A percentile compares a stretch with the other conserved stretches of the same genome.
phyloP scores from a whole-genome alignment of 2,797 vertebrate genomes.

The Aselliscus stoliczkanus region DNA sequence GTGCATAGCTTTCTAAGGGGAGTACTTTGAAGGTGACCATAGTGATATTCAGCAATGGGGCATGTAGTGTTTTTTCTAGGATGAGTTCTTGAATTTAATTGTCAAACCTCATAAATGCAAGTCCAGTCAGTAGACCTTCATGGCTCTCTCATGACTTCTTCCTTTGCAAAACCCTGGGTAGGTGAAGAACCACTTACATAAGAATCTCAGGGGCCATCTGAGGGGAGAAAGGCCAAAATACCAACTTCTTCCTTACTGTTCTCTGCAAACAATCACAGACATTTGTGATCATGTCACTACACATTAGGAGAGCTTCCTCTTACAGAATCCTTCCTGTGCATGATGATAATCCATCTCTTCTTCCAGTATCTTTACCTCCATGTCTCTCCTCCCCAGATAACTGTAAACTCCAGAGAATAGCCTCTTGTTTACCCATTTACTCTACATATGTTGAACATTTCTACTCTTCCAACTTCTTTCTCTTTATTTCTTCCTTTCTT shows the following conservation, averaged over 20 bases:
- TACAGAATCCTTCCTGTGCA: background rate
- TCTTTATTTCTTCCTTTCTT: background rate
- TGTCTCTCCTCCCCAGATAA: background rate
- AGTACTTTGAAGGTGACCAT: no score
- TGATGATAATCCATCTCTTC: background rate
- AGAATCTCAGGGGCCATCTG: background rate
- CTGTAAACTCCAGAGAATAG: background rate
- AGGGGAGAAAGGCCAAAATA: background rate
- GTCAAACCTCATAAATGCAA: background rate
- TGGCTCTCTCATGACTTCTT: background rate
- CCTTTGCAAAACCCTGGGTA: background rate
- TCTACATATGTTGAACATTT: background rate
- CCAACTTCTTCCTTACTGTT: background rate
- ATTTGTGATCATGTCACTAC: background rate
- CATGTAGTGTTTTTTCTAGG: no score
- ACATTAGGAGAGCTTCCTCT: background rate
- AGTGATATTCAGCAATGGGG: no score
- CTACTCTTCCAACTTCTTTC: background rate
- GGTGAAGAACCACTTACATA: background rate
- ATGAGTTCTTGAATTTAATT: no score
- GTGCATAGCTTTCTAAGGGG: no score
- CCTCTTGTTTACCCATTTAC: background rate
- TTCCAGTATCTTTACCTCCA: background rate
- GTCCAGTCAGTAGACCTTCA: background rate
- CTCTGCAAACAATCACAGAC: background rate